These are phyloP conservation scores for Campaea margaritaria DNA, from an alignment of 2,888 invertebrate genomes.

Conservation along the genomic window DNA sequence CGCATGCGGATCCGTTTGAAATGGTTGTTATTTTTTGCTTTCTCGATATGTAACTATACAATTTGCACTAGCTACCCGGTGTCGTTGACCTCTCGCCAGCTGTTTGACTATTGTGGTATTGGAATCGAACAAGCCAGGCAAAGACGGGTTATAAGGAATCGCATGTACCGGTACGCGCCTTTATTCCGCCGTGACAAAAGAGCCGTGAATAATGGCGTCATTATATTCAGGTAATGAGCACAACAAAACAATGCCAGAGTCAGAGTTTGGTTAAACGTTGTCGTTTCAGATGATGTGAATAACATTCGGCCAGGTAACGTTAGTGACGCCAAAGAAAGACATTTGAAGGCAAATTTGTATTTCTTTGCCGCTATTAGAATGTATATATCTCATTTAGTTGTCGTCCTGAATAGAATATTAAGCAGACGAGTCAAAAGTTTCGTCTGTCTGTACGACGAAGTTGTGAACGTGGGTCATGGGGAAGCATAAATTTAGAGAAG, in stretches of 20 bases:
- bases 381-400: slow-evolving; percentile 56
- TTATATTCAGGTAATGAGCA: slow-evolving; percentile 74
- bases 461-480: slow-evolving; percentile 77
- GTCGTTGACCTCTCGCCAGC: slow-evolving; percentile 81
- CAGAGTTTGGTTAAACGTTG: slow-evolving; percentile 40
- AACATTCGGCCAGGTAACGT: slow-evolving; percentile 42
- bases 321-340: slow-evolving; percentile 38
- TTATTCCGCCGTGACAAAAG: slow-evolving; percentile 77
- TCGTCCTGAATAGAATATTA: slow-evolving; percentile 66
- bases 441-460: slow-evolving; percentile 59
- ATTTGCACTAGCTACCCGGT: slow-evolving; percentile 76
- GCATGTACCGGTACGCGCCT: slow-evolving; percentile 71
- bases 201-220: slow-evolving; percentile 79
- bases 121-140: slow-evolving; percentile 61
- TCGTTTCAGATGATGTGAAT: slow-evolving; percentile 42
- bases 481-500: slow-evolving; percentile 82
- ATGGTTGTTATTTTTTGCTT: slow-evolving; percentile 74
- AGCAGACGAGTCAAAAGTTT: slow-evolving; percentile 59
- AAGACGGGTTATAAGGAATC: slow-evolving; percentile 75
- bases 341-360: slow-evolving; percentile 42
- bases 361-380: slow-evolving; percentile 56
- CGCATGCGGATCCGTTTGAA: slow-evolving; percentile 64
- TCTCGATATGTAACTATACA: slow-evolving; percentile 77
- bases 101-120: slow-evolving; percentile 73
- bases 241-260: slow-evolving; percentile 51